Conservation (phyloP, 1,140 invertebrate genomes). For the Sitodiplosis mosellana region DNA sequence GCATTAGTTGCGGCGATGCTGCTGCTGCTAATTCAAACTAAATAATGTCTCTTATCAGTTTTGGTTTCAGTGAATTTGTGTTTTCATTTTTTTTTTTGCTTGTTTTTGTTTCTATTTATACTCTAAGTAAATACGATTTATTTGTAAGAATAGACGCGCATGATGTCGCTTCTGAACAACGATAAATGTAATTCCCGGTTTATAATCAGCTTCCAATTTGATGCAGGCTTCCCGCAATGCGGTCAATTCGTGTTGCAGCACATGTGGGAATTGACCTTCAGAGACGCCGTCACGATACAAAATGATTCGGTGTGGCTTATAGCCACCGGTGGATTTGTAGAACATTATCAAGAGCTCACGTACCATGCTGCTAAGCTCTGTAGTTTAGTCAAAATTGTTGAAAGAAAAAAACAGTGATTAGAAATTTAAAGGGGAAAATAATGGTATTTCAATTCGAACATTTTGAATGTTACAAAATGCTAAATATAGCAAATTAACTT, state of each 20-base stretch:
- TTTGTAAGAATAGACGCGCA: constrained; percentile 93
- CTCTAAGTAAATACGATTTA: constrained; percentile 29
- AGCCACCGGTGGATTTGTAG: constrained; percentile 87
- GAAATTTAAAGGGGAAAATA: no score
- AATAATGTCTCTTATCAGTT: no score
- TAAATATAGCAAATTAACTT: no score
- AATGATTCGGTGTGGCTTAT: constrained; percentile 92
- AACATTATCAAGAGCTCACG: constrained; percentile 88
- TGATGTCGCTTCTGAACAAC: constrained; percentile 88
- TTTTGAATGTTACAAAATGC: no score
- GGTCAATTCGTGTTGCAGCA: constrained; percentile 90
- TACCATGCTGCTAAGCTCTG: constrained; percentile 96
- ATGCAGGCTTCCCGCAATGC: constrained; percentile 97
- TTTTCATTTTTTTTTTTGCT: no score
- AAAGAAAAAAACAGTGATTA: no score
- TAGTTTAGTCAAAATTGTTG: no score
- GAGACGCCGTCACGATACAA: constrained; percentile 94
- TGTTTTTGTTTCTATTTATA: no score
- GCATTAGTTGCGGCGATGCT: no score
- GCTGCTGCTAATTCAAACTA: no score
- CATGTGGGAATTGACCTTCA: constrained; percentile 76
- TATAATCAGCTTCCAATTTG: constrained; percentile 93
- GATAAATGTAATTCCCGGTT: constrained; percentile 98
- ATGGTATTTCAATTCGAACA: no score
- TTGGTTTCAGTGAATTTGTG: no score